phyloP scores from a whole-genome alignment of 2,888 invertebrate genomes.

The Caenorhabditis sinica region DNA sequence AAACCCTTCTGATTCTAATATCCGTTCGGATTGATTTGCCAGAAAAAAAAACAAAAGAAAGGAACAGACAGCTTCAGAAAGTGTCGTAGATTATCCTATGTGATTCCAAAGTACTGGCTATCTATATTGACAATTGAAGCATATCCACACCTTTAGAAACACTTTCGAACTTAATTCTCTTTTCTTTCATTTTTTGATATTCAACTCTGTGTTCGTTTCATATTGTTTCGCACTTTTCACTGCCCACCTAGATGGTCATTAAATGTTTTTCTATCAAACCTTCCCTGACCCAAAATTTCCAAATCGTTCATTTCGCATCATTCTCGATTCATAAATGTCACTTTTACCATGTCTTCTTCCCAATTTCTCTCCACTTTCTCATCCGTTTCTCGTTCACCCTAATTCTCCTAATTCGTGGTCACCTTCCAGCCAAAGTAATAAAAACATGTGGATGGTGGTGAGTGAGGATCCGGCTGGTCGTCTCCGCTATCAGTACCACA shows the following conservation, averaged over 20 bases:
- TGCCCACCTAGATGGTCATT: slow-evolving; percentile 18
- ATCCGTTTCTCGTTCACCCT: slow-evolving; percentile 28
- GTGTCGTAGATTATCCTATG: too few species aligned
- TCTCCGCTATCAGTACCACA: slow-evolving; percentile 72
- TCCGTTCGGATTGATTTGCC: slow-evolving; percentile 18
- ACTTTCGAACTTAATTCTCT: too few species aligned
- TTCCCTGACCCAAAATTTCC: slow-evolving; percentile 30
- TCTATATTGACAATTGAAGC: too few species aligned
- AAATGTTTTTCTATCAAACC: neutral
- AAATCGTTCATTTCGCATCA: slow-evolving; percentile 32
- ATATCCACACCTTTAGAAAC: too few species aligned
- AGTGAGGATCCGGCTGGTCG: slow-evolving; percentile 74
- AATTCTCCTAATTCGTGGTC: slow-evolving; percentile 30
- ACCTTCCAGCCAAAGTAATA: slow-evolving; percentile 39
- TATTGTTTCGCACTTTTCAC: neutral
- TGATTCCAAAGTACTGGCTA: too few species aligned
- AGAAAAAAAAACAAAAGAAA: slow-evolving; percentile 2
- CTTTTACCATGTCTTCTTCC: slow-evolving; percentile 12
- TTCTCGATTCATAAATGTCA: slow-evolving; percentile 55
- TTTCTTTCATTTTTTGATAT: too few species aligned
- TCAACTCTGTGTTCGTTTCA: neutral
- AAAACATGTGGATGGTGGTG: slow-evolving; percentile 73
- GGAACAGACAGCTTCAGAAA: neutral
- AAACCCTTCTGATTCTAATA: slow-evolving; percentile 19
- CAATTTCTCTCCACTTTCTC: slow-evolving; percentile 2